Evolutionary conservation across 2,888 invertebrate species (phyloP), one percentile per base, ranked within the genome.

Genomic region (Eilema sororculum): DNA sequence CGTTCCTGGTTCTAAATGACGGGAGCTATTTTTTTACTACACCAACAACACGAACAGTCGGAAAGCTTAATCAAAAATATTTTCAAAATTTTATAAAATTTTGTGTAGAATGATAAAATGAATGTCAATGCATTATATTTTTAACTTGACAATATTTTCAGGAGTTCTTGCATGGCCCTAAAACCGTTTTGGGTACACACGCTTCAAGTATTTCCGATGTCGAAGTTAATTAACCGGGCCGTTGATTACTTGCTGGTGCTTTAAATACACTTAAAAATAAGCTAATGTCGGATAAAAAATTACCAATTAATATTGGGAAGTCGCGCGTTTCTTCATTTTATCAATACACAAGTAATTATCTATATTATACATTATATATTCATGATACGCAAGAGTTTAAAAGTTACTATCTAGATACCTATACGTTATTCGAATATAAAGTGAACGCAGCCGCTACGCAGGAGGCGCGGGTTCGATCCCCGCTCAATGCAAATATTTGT

Each of bases 241-340:
- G 73, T 28, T 81, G 81, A 60, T 68, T 76, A 68, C 74, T 72
- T 75, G 79, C 9, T 77, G 81, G 71, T 75, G 77, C 80, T 72
- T 69, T 58, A 80, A 80, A 79, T 74, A 73, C 68, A 67, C 41
- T 67, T 81, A 78, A 75, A 80, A 81, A 81, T 80, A 80, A 76
- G 77, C 64, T 57, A 60, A 56, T 56, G 63, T 22, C 12, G 24
- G 6, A 74, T 67, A 77, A 72, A 80, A 77, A 71, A 2, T 22
- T 60, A 22, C 2, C 28, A 62, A 71, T 74, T 73, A 68, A 80
- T 73, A 65, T 68, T 64, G 63, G 22, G 24, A 64, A 64, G 28
- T n/a, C n/a, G 24, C 16, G 24, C 9, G 62, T 24, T 25, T 20
- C 13, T 20, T 22, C 24, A 62, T 22, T 22, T 9, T 16, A 61